Base-by-base conservation (phyloP, 2,888 invertebrate species). In the Agrochola circellaris region DNA sequence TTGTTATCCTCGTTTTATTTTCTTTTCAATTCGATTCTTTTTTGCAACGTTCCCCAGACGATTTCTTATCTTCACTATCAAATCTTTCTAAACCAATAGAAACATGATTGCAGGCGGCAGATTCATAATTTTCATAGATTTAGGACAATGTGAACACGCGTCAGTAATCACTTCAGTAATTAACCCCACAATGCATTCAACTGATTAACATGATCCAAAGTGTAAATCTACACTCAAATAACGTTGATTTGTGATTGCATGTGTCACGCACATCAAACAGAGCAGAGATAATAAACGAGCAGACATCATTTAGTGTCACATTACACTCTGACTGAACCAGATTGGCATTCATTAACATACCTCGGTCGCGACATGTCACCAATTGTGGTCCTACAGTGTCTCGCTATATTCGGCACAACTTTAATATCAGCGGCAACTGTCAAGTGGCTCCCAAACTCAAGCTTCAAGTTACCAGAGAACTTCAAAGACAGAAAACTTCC, bases 381-480 rank as follows among this genome's bases (percentile, higher is more conserved):
- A 34, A 73, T 73, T 61, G 51, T 64, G 51, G 60, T 74, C 0
- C 58, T 86, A n/a, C 65, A 82, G 11, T 84, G 75, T 68, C 38
- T 88, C 34, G 70, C 77, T 65, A 60, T 79, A 73, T 79, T 86
- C 60, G 77, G 90, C 26, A 82, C 91, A 62, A 84, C 90, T 76
- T 75, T 90, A 60, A 87, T 92, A 75, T 91, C 90, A 38, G 85
- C 94, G 34, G 83, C 92, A 42, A 85, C 90, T 68, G 96, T 96
- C 20, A 94, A 92, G 88, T 96, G 95, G 95, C 84, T 94, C 62
- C 95, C 95, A 5, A 95, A 93, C 76, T 91, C 92, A 23, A 94
- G 93, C 81, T 95, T 96, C 83, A 94, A 94, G 81, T 82, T 95
- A 75, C 91, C 95, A 2, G 89, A 82, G 17, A 96, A 95, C 84